Base-by-base conservation (phyloP, 2,888 invertebrate genomes). In the Drosophila gaucha region DNA sequence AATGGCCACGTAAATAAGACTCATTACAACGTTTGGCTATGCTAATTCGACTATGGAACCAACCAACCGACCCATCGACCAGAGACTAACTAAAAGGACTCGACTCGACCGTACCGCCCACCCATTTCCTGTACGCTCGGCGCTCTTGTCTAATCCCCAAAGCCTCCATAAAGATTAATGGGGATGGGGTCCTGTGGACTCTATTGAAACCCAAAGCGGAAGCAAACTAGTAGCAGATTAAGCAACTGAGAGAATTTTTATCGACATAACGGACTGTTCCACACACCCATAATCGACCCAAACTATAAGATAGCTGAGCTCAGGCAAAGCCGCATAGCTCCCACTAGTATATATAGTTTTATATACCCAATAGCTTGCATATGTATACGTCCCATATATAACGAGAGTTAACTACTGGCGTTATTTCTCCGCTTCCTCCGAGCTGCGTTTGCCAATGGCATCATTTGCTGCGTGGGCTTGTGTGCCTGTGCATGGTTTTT, bases 1-100 rank as follows among this genome's bases (percentile, higher is more conserved):
- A 85, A 84, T 87, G 82, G 77, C 68, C 87, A 86, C 86, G 84
- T 84, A 84, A 87, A 84, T 85, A 82, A 67, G 83, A 82, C 87
- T 79, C 86, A 84, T 87, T 87, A 85, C 86, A 70, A 64, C 83
- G 64, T 85, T 84, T 79, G 77, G 79, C 64, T 87, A 84, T 87
- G 83, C 83, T 84, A 85, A 84, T 84, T 87, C 86, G 55, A 22
- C 43, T 33, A 44, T 43, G 39, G 39, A 31, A 30, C 38, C 39
- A 52, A 35, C 28, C 44, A 6, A 12, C 12, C 22, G 31, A 47
- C 46, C 20, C n/a, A 18, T 26, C n/a, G 33, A 52, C 55, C 46
- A 46, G 54, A 49, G 46, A 43, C 30, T 39, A 41, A 64, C 26
- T 36, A 28, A 55, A 70, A 56, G 47, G 46, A 56, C 59, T 50